Conservation (phyloP, 1,140 invertebrate genomes). For the Heliconius eleuchia region DNA sequence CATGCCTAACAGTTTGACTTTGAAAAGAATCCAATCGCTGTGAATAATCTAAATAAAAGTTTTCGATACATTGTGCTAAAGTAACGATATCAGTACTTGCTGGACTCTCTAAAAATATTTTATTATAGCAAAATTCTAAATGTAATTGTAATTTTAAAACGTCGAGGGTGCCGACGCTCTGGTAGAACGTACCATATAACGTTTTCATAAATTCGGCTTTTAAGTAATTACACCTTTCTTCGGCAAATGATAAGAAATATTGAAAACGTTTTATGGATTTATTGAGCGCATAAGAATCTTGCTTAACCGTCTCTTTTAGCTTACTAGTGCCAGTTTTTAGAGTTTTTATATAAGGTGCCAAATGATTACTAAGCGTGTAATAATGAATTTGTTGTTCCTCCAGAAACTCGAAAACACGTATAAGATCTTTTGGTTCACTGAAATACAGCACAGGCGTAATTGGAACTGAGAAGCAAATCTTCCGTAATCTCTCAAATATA, state of each 20-base stretch:
- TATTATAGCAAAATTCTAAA: constrained; percentile 69
- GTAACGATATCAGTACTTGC: constrained; percentile 55
- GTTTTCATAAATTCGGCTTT: constrained; percentile 64
- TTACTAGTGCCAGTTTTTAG: constrained; percentile 49
- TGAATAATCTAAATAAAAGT: constrained; percentile 61
- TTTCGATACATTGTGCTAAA: constrained; percentile 59
- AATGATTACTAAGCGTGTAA: constrained; percentile 56
- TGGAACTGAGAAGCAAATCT: constrained; percentile 65
- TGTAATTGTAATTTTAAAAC: constrained; percentile 64
- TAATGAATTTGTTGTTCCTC: constrained; percentile 80
- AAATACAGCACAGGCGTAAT: constrained; percentile 82
- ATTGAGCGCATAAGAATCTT: constrained; percentile 52
- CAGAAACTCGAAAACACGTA: constrained; percentile 82
- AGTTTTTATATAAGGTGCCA: constrained; percentile 50
- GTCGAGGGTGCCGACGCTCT: constrained; percentile 53
- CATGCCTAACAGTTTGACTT: constrained; percentile 49
- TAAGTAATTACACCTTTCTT: constrained; percentile 50
- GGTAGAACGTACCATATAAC: constrained; percentile 62
- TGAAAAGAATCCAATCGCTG: constrained; percentile 55
- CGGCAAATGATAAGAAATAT: constrained; percentile 48
- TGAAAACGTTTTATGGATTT: constrained; percentile 54
- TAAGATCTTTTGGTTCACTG: constrained; percentile 78
- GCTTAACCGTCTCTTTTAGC: constrained; percentile 51
- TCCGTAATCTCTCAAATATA: constrained; percentile 79
- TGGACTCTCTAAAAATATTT: constrained; percentile 60